Base-by-base conservation (phyloP, 2,888 invertebrate species). In the Xanthostigma xanthostigma region DNA sequence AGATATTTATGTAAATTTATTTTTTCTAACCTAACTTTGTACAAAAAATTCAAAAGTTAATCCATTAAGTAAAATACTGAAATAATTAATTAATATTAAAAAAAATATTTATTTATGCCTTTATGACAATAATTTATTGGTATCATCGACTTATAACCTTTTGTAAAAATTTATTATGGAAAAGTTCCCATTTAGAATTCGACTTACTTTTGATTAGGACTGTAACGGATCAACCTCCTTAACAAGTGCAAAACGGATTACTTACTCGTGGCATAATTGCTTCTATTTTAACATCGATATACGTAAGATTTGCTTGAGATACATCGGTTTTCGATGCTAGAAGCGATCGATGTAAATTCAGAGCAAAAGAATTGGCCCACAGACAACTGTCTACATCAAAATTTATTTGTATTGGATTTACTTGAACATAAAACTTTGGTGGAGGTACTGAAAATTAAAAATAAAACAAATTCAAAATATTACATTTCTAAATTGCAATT, bases 281-380 rank as follows among this genome's bases (percentile, higher is more conserved):
- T 71, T 96, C 94, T 51, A 93, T 72, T 63, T 89, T 81, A 41
- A 93, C 82, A 64, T 93, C 93, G 62, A 90, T 79, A 60, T 88
- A 88, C 53, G 73, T 73, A 41, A 72, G 64, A 57, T 66, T 67
- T 13, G 67, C 60, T 17, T 67, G 54, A 36, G 64, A 57, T 45
- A 62, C 60, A 52, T 61, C 60, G 46, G 56, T 62, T 57, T 65
- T 67, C 36, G 77, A 74, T 44, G 70, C 69, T 52, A 76, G 64
- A 44, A 88, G 71, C 36, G 86, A 82, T 56, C 87, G 83, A 61
- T 84, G 78, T 12, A 96, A 76, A 71, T 91, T 93, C 48, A 95
- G 76, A 36, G 84, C 77, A 66, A 98, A 96, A 36, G 93, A 89
- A 61, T 93, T 92, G 48, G 93, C 76, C 97, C 97, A 98, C 50